Evolutionary conservation across 2,113 vertebrate species (phyloP), one percentile per base, ranked within the genome.

Genomic region (Upupa epops): DNA sequence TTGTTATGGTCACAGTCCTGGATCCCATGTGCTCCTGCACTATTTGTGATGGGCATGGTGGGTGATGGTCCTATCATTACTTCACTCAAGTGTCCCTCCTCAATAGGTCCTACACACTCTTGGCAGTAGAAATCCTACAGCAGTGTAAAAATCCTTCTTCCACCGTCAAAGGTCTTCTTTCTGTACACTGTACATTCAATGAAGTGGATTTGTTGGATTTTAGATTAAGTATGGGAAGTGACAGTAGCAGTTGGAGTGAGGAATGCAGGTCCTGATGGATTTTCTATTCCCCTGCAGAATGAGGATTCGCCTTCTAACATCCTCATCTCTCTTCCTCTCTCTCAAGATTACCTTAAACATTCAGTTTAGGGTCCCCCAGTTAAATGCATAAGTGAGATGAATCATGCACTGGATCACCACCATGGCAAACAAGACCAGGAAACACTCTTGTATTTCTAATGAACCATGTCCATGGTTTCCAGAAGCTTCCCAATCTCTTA

Each of bases 211-310:
- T 42, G 5, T 9, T 73, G 72, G 46, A 34, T 19, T 81, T 79
- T 58, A 13, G 55, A 12, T 72, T 69, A 1, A 17, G 59, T 58
- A 11, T 0, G 6, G 17, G n/a, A 11, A 13, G 9, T 8, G 12
- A 2, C n/a, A 8, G 51, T 24, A 61, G 32, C 36, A 65, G 24
- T 45, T 58, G 24, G 51, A 55, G 34, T 3, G 15, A 72, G 7
- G 48, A 34, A n/a, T 42, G 4, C 5, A 54, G 31, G 10, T 26
- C 64, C 55, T 68, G 54, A 7, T 12, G 45, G 29, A 18, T 60
- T 75, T 89, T 72, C 58, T 64, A 0, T 36, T 25, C 28, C 28
- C 8, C 18, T 5, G 1, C 11, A 8, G 32, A 37, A 32, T 0
- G 0, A 81, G 32, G 11, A 24, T 84, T 86, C 92, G 28, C 20